Base-by-base conservation (phyloP, 1,140 invertebrate species). In the Aleiodes sp. region DNA sequence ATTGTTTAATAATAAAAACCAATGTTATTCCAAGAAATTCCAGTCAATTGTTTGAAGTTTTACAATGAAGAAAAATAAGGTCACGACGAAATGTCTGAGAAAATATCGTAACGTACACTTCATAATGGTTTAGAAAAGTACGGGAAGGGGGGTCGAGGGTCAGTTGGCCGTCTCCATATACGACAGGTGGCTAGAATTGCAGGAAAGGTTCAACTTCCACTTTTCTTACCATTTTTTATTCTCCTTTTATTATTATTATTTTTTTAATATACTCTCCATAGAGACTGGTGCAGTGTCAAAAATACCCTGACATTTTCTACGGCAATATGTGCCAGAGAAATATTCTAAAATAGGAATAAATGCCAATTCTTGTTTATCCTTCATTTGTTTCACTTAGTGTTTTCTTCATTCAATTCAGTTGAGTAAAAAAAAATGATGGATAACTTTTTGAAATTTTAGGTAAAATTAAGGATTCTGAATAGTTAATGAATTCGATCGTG, bases 61-160 rank as follows among this genome's bases (percentile, higher is more conserved):
- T 52, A 2, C 3, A 21, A 9, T 2, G 21, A 16, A 52, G 26
- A 52, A 24, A 24, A n/a, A n/a, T n/a, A n/a, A n/a, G 46, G 16
- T 52, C 46, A 52, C 46, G 46, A 9, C 46, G 26, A 21, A 52
- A 52, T 52, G 46, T 52, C 46, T 52, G 46, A 52, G 46, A 21
- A 16, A 52, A 52, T 52, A 52, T 52, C 26, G 46, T 4, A 52
- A 24, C 9, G 16, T n/a, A 52, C 19, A 24, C 19, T 52, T 10
- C 46, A 52, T 52, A 52, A 52, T 21, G 21, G n/a, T n/a, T n/a
- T n/a, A n/a, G n/a, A n/a, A n/a, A n/a, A n/a, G n/a, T n/a, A n/a
- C n/a, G n/a, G n/a, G n/a, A 52, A 52, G 16, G 16, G 46, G 46
- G 26, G 41, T 24, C n/a, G 39, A 12, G 12, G 46, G 46, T 52